Evolutionary conservation across 1,140 invertebrate species (phyloP).

Genomic region (Hydropsyche tenuis): DNA sequence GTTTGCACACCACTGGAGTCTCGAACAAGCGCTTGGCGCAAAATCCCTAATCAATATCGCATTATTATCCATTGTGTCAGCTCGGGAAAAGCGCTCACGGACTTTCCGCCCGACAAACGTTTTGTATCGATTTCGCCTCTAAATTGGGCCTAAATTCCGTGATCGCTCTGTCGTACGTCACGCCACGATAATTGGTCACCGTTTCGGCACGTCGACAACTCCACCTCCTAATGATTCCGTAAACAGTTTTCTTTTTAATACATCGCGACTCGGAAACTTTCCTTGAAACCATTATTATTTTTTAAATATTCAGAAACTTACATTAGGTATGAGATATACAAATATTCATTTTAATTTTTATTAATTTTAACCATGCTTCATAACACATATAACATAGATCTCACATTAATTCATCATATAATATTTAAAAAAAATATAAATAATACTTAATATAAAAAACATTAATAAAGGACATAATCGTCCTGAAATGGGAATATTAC

Average conservation of each 20-base stretch:
- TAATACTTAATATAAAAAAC: too few relatives aligned
- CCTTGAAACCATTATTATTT: too few relatives aligned
- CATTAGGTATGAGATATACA: too few relatives aligned
- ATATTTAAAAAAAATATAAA: too few relatives aligned
- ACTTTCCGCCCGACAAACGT: slow-evolving; percentile 41
- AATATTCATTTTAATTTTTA: too few relatives aligned
- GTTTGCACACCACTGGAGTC: slow-evolving; percentile 3
- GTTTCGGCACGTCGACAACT: slow-evolving; percentile 33
- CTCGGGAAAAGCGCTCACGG: slow-evolving; percentile 38
- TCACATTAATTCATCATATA: too few relatives aligned
- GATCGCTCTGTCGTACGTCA: slow-evolving; percentile 10
- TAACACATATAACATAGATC: too few relatives aligned
- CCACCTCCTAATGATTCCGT: background rate
- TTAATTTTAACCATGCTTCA: too few relatives aligned
- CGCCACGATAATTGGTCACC: slow-evolving; percentile 41
- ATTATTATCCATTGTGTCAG: slow-evolving; percentile 48
- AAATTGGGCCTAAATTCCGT: slow-evolving; percentile 45
- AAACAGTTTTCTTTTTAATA: background rate
- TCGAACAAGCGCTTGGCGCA: slow-evolving; percentile 22
- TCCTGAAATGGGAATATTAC: too few relatives aligned
- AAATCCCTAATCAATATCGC: slow-evolving; percentile 45
- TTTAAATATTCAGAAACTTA: too few relatives aligned
- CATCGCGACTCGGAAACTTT: too few relatives aligned
- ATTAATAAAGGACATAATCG: too few relatives aligned
- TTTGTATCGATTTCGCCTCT: slow-evolving; percentile 45